Evolutionary conservation across 2,113 vertebrate species (phyloP), one percentile per base, ranked within the genome.

Genomic region (Brachirus orientalis): DNA sequence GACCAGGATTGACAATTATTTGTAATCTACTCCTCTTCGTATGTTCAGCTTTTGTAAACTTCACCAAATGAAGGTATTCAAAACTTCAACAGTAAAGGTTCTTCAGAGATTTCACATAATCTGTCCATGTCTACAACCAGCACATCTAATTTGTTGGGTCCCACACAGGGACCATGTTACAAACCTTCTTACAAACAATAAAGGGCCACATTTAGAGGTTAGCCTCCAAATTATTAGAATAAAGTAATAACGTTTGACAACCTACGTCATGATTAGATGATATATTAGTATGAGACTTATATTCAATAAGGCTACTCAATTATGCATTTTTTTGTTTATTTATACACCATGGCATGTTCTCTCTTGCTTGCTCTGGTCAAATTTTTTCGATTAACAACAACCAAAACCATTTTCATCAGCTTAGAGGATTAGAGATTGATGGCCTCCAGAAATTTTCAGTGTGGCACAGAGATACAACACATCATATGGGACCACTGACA

Each of bases 1-100:
- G 63, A 69, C 61, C 58, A 55, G 56, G 57, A 77, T 73, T 8
- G 7, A 83, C 51, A 16, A 75, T 80, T 71, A 69, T 52, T 80
- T 65, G 56, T 20, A 67, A 79, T 69, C 20, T 18, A 17, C 52
- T 37, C 20, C 28, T 28, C 28, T 28, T 28, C 28, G 6, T 28
- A 28, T 28, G 28, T 28, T 28, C 28, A 28, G 3, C 28, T 28
- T 28, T 28, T 28, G 3, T 28, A n/a, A n/a, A n/a, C n/a, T 28
- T 2, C 3, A 28, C 28, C 3, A 28, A 28, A 28, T 28, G 28
- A 6, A 28, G 28, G 1, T 37, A 18, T 17, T 19, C 8, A 5
- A 1, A 35, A 33, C 6, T 4, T 7, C 0, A 7, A 51, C 7
- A 18, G 5, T 28, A 16, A 0, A 43, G 44, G 8, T 8, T 16